Conservation (phyloP, 2,797 vertebrate genomes). For the Anomalospiza imberbis region DNA sequence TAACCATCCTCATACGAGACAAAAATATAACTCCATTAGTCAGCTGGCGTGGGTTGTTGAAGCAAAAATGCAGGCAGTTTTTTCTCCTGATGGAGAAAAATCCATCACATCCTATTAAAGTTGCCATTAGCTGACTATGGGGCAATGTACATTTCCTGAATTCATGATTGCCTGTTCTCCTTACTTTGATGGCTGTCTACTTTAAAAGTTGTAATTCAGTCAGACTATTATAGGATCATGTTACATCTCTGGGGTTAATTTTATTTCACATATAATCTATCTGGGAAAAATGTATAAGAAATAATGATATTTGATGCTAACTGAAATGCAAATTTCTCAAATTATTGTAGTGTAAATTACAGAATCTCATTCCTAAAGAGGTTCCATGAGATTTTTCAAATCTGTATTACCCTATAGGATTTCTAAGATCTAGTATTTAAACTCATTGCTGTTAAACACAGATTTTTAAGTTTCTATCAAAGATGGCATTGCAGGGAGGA, state of each 20-base stretch:
- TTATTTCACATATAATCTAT: slow-evolving; percentile 18
- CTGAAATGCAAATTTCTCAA: slow-evolving; percentile 29
- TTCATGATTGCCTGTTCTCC: slow-evolving; percentile 16
- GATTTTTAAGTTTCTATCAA: background rate
- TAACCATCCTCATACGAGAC: slow-evolving; percentile 41
- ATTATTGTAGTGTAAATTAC: background rate
- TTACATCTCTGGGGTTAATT: slow-evolving; percentile 55
- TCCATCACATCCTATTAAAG: slow-evolving; percentile 63
- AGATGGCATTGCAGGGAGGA: fast-evolving
- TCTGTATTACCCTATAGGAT: background rate
- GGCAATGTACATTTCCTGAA: slow-evolving; percentile 53
- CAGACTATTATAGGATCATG: slow-evolving; percentile 33
- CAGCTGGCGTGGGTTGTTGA: slow-evolving; percentile 66
- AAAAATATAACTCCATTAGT: slow-evolving; percentile 73
- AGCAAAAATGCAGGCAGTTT: slow-evolving; percentile 66
- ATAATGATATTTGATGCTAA: background rate
- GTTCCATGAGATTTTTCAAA: background rate
- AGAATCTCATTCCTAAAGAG: background rate
- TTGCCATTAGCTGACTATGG: slow-evolving; percentile 58
- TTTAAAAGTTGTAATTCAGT: slow-evolving; percentile 62
- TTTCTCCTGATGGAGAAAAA: slow-evolving; percentile 61
- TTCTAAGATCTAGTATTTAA: background rate
- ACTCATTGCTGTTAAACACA: background rate
- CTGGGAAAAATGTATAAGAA: slow-evolving; percentile 34
- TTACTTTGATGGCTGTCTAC: slow-evolving; percentile 48